Base-by-base conservation (phyloP, 1,140 invertebrate genomes). In the Zaprionus gabonicus region DNA sequence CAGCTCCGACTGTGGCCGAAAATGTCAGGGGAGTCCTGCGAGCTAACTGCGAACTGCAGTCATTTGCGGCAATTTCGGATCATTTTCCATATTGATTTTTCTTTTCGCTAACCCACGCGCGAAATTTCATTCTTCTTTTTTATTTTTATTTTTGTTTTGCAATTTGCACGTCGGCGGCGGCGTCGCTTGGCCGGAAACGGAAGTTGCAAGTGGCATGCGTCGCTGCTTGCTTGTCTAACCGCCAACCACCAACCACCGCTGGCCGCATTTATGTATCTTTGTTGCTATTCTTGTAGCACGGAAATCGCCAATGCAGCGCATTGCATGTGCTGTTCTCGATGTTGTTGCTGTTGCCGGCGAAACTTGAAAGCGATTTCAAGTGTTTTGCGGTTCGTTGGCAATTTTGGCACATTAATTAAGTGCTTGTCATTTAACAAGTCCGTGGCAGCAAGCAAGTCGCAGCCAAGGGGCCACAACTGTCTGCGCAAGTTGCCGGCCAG, bases 141-240 rank as follows among this genome's bases (percentile, higher is more conserved):
- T n/a, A n/a, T n/a, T 44, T 79, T 46, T 67, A 62, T 71, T 49
- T 62, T 81, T 66, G 76, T 65, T 46, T 69, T 72, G 38, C 64
- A 71, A 66, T 74, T 77, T 56, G 28, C 62, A 74, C 65, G 41
- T 46, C 13, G 36, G 36, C 41, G 34, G 49, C 66, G 34, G 49
- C 66, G 59, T 60, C 71, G 67, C 34, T 59, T 20, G 53, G 49
- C 57, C 77, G 80, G 80, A 82, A 87, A 65, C 83, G 83, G 84
- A 87, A 80, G 80, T 88, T 72, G 77, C 83, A 87, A 83, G 70
- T 87, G 78, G 77, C 83, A 81, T 88, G 80, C 83, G 84, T 87
- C 80, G 83, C 80, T 65, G 68, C 44, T 31, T 41, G 41, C 49
- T 57, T 75, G 27, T 60, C 69, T 78, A 59, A 65, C 64, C 64